Evolutionary conservation across 1,140 invertebrate species (phyloP).

Genomic region (Drosophila subobscura): DNA sequence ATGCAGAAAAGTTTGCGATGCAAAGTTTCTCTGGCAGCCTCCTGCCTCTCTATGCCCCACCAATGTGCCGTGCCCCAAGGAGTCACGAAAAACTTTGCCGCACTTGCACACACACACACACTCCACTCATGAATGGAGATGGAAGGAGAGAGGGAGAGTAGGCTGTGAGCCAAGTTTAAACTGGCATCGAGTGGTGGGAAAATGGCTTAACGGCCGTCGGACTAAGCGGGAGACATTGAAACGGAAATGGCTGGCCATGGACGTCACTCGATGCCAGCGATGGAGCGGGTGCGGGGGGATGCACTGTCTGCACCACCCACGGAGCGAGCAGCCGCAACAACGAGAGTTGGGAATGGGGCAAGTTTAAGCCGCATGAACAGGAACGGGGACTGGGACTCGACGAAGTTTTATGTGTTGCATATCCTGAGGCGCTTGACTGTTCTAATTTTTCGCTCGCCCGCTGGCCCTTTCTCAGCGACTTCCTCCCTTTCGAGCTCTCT

Average conservation of each 20-base stretch:
- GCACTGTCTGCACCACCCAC: background rate
- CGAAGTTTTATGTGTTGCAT: conserved; percentile 75
- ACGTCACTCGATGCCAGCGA: background rate
- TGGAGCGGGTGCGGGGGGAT: background rate
- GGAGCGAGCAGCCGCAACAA: background rate
- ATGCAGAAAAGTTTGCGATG: conserved; percentile 78
- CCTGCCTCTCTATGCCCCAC: conserved; percentile 24
- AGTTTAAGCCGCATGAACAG: conserved; percentile 45
- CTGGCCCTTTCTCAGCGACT: conserved; percentile 3
- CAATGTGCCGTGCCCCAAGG: conserved; percentile 29
- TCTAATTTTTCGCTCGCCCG: conserved; percentile 65
- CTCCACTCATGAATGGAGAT: conserved; percentile 3
- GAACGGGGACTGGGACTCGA: background rate
- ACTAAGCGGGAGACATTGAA: conserved; percentile 72
- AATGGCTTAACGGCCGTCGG: conserved; percentile 59
- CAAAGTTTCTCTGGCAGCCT: conserved; percentile 76
- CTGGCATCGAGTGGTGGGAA: conserved; percentile 37
- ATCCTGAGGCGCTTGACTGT: conserved; percentile 71
- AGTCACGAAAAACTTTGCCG: conserved; percentile 24
- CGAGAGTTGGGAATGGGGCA: conserved; percentile 9
- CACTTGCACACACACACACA: conserved; percentile 20
- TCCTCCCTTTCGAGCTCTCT: conserved; percentile 10
- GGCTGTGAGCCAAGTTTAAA: conserved; percentile 54
- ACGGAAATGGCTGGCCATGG: conserved; percentile 66
- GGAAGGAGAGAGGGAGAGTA: conserved; percentile 1